Evolutionary conservation across 1,140 invertebrate genomes (phyloP).

Genomic region (Cryptotermes secundus): DNA sequence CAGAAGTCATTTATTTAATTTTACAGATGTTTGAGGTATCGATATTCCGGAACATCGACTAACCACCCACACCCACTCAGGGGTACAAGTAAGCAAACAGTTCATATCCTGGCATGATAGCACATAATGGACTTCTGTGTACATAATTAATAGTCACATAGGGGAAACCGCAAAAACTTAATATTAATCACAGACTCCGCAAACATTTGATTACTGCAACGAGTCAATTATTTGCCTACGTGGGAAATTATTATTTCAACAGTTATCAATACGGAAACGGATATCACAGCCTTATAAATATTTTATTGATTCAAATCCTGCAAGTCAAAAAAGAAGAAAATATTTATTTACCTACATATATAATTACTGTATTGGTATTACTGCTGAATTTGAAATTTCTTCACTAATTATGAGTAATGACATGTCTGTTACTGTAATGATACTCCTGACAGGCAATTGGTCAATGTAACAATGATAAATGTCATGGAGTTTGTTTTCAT

Average conservation of each 20-base stretch:
- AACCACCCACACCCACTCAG: not conserved
- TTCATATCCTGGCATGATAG: not conserved
- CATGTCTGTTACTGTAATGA: not conserved
- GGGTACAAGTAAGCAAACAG: not conserved
- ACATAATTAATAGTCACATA: not conserved
- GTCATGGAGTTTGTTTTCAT: not conserved
- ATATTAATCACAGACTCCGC: not conserved
- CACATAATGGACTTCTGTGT: not conserved
- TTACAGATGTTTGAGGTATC: not conserved
- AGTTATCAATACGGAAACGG: conserved; percentile 4
- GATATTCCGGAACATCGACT: not conserved
- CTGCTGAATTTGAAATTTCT: not conserved
- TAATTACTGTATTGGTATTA: not conserved
- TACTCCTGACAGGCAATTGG: not conserved
- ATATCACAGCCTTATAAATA: not conserved
- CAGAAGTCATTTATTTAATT: not conserved
- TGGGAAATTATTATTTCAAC: not conserved
- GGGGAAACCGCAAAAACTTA: not conserved
- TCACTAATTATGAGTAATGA: not conserved
- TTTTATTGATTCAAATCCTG: not conserved
- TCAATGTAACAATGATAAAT: not conserved
- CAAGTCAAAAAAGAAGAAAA: not conserved
- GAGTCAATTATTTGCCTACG: not conserved
- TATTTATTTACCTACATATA: not conserved
- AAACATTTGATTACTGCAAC: not conserved